Conservation (phyloP, 2,113 vertebrate genomes). For the Mirounga angustirostris region DNA sequence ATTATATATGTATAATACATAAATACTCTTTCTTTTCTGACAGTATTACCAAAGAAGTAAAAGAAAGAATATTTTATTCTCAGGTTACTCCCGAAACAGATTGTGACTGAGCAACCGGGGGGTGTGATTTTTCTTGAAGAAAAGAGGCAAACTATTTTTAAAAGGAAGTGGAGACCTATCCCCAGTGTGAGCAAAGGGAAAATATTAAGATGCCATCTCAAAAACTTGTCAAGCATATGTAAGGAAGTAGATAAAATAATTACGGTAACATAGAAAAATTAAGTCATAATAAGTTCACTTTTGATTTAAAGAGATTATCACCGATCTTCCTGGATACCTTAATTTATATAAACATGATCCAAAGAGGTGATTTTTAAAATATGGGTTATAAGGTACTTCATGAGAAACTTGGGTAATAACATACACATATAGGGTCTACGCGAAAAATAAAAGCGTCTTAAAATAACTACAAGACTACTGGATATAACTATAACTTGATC, state of each 20-base stretch:
- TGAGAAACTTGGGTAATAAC: not conserved
- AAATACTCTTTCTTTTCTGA: not conserved
- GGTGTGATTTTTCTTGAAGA: not conserved
- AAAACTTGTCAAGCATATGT: not conserved
- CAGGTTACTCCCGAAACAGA: not conserved
- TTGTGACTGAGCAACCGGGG: not conserved
- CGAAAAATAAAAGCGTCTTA: not conserved
- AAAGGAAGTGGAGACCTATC: not conserved
- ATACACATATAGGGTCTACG: not conserved
- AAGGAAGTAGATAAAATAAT: slow-evolving; percentile 15
- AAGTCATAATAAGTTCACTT: slow-evolving; percentile 22
- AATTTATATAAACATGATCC: not conserved
- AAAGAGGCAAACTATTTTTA: not conserved
- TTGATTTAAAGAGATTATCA: not conserved
- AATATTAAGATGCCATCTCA: not conserved
- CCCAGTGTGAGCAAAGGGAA: not conserved
- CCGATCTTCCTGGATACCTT: not conserved
- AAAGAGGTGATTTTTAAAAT: not conserved
- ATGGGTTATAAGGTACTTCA: not conserved
- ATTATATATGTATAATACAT: not conserved
- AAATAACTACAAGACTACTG: not conserved
- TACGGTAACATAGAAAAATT: not conserved
- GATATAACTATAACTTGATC: not conserved
- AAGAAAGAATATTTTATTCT: not conserved
- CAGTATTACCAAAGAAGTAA: not conserved